Conservation (phyloP, 2,113 vertebrate genomes). For the Microcebus murinus region DNA sequence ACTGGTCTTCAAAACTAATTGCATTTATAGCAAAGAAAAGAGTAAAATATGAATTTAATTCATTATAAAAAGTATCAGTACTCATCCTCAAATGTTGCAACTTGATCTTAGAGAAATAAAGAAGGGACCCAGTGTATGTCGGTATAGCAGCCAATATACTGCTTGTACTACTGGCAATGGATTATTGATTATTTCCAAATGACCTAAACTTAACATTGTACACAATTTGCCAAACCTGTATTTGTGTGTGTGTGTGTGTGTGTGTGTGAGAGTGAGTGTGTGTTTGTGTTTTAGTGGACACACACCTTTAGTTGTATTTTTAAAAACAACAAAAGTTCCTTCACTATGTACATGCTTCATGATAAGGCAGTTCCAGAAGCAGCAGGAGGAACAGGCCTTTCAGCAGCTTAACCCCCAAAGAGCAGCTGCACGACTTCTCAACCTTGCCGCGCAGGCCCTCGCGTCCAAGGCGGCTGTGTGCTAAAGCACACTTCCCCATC, state of each 20-base stretch:
- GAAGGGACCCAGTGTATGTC: not conserved
- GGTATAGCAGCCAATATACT: not conserved
- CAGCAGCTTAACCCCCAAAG: not conserved
- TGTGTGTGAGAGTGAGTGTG: not conserved
- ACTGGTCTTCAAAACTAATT: not conserved
- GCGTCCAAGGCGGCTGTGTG: not conserved
- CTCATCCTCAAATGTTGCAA: not conserved
- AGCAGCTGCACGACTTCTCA: not conserved
- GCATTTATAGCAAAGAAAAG: not conserved
- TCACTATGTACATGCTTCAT: not conserved
- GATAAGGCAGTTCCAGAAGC: not conserved
- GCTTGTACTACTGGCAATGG: not conserved
- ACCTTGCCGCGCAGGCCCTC: no score
- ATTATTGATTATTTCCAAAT: constrained; percentile 18
- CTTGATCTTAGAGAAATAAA: not conserved
- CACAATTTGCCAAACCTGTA: not conserved
- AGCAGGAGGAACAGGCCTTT: not conserved
- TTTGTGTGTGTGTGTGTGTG: not conserved
- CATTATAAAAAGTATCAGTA: not conserved
- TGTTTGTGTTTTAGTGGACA: not conserved
- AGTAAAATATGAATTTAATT: not conserved
- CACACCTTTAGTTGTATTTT: not conserved
- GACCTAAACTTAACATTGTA: not conserved
- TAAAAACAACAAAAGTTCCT: not conserved
- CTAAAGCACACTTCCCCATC: not conserved